Evolutionary conservation across 2,888 invertebrate species (phyloP), one percentile per base, ranked within the genome.

Genomic region (Phasia obesa): DNA sequence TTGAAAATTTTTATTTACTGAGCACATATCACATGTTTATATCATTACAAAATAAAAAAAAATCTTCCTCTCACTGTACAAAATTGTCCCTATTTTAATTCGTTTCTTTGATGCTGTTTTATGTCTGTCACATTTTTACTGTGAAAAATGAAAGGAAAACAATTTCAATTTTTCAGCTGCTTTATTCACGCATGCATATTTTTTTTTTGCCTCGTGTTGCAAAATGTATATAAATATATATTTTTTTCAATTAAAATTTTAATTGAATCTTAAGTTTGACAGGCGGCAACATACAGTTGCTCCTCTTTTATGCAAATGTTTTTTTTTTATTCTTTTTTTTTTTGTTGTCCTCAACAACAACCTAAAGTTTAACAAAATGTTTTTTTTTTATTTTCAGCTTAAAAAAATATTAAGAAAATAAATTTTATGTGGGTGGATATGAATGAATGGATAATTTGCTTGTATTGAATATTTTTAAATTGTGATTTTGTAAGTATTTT

Each of bases 271-370:
- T 69, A 47, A 47, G 44, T 62, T 62, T 77, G 69, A 62, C 69
- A 76, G 59, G 65, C 71, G 62, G 35, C 35, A 35, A 35, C 11
- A 80, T 27, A 25, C 81, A 62, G 82, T 82, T 77, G 77, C 82
- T 83, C 70, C 83, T 83, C 83, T 71, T 83, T 79, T 79, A 79
- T 79, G 75, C 69, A 75, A 83, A 79, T 81, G 31, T 1, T 9
- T 62, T 76, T 69, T 47, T 19, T 27, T 38, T 23, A 1, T 5
- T 13, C 0, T n/a, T 55, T n/a, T 19, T 44, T 47, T 17, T 70
- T 55, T 19, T 17, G n/a, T n/a, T n/a, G n/a, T n/a, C n/a, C n/a
- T n/a, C n/a, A n/a, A 31, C 2, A n/a, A 49, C 19, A 21, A n/a
- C 11, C 9, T 35, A 38, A 65, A 75, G 47, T 75, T 76, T 44